A percentile compares a stretch with the other conserved stretches of the same genome.
Evolutionary conservation across 1,140 invertebrate genomes (phyloP).

Genomic region (Drosophila tani): DNA sequence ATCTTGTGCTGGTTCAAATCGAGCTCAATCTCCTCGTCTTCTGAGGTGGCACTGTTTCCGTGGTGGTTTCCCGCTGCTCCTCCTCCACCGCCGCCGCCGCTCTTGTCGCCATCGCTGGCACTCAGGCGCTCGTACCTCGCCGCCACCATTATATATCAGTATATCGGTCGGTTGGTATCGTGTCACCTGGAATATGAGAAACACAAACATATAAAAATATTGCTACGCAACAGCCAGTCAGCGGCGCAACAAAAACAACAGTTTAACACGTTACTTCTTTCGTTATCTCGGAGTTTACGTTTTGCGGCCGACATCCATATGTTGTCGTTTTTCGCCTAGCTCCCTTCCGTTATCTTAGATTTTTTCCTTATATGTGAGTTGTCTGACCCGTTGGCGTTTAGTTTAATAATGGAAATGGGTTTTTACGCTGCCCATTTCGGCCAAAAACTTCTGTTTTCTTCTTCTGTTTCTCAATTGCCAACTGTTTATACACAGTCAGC

Average conservation of each 20-base stretch:
- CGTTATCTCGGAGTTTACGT: slow-evolving; percentile 41
- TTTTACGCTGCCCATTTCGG: slow-evolving; percentile 48
- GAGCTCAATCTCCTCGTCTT: slow-evolving; percentile 75
- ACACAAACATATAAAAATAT: slow-evolving; percentile 8
- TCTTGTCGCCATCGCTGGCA: slow-evolving; percentile 25
- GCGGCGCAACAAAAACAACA: slow-evolving; percentile 18
- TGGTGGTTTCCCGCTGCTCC: slow-evolving; percentile 16
- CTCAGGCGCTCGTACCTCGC: slow-evolving; percentile 72
- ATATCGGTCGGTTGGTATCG: slow-evolving; percentile 31
- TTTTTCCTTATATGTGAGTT: slow-evolving; percentile 2
- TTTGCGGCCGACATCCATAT: slow-evolving; percentile 32
- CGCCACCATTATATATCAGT: slow-evolving; percentile 63
- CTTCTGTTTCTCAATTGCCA: slow-evolving; percentile 46
- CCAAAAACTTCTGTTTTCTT: slow-evolving; percentile 33
- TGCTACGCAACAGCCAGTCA: slow-evolving; percentile 10
- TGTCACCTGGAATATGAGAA: slow-evolving; percentile 11
- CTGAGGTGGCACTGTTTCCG: slow-evolving; percentile 34
- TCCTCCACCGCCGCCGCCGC: slow-evolving; percentile 2
- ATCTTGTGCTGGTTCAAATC: slow-evolving; percentile 38
- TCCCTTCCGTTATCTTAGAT: slow-evolving; percentile 7
- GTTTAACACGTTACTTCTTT: slow-evolving; percentile 29
- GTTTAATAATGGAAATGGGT: slow-evolving; percentile 14
- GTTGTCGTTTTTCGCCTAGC: slow-evolving; percentile 16
- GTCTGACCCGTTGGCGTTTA: slow-evolving; percentile 32
- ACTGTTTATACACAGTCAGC: slow-evolving; percentile 70